Conservation (phyloP, 2,888 invertebrate genomes). For the Cosmia trapezina region DNA sequence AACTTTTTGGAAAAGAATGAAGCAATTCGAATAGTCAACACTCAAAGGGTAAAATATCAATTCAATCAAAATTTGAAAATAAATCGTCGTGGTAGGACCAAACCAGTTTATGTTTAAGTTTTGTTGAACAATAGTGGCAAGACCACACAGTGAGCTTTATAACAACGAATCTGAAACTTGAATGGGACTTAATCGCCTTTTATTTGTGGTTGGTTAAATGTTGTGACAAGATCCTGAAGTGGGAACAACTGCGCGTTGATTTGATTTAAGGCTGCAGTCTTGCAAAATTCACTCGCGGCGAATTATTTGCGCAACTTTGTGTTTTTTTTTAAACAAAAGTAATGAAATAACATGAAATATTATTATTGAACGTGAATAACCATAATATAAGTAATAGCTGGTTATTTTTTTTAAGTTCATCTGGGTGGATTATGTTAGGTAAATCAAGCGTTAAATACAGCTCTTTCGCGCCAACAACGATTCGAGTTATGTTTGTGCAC, state of each 20-base stretch:
- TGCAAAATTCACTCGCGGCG: too few relatives aligned
- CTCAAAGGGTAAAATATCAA: constrained; percentile 11
- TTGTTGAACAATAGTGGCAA: constrained; percentile 67
- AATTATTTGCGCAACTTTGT: too few relatives aligned
- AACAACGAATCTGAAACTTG: constrained; percentile 59
- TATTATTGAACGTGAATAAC: too few relatives aligned
- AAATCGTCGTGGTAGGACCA: constrained; percentile 10
- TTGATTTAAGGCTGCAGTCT: too few relatives aligned
- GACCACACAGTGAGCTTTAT: constrained; percentile 69
- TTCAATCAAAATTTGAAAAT: constrained; percentile 41
- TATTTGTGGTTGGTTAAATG: constrained; percentile 57
- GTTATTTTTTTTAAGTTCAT: too few relatives aligned
- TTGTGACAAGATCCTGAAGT: constrained; percentile 55
- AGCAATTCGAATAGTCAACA: constrained; percentile 1
- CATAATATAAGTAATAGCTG: too few relatives aligned
- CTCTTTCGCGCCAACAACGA: too few relatives aligned
- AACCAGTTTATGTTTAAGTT: constrained; percentile 38
- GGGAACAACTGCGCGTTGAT: constrained; percentile 36
- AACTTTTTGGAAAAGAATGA: background rate
- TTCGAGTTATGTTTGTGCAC: too few relatives aligned
- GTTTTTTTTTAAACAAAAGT: too few relatives aligned
- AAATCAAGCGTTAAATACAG: too few relatives aligned
- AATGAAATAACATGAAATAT: too few relatives aligned
- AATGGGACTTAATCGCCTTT: constrained; percentile 60
- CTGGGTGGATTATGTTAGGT: too few relatives aligned